phyloP scores from a whole-genome alignment of 2,797 vertebrate species.

The Monodelphis domestica region DNA sequence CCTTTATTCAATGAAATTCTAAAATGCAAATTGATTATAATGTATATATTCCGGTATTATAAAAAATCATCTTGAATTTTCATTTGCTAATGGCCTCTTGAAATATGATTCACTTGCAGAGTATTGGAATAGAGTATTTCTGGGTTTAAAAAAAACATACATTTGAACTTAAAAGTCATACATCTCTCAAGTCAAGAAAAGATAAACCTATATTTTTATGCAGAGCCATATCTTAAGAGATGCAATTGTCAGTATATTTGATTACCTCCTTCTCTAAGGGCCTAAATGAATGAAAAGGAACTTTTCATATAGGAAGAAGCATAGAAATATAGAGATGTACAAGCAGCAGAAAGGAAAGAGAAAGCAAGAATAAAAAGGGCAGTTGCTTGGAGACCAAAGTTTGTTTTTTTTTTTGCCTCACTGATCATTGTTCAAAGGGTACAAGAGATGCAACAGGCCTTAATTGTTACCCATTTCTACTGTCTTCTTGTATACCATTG shows the following conservation, averaged over 20 bases:
- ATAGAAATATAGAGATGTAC: neutral
- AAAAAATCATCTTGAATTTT: neutral
- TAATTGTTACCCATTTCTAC: neutral
- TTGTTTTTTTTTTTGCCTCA: neutral
- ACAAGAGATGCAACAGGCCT: neutral
- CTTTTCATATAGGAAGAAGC: neutral
- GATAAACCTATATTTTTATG: neutral
- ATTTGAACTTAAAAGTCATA: neutral
- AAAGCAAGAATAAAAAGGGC: neutral
- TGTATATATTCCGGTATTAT: neutral
- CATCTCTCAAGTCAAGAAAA: neutral
- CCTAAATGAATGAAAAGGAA: neutral
- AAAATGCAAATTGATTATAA: neutral
- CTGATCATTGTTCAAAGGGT: neutral
- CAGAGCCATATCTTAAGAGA: neutral
- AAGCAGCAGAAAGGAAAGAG: neutral
- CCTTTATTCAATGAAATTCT: neutral
- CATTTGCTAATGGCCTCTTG: neutral
- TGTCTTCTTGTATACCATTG: neutral
- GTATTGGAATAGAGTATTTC: neutral
- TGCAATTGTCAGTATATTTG: neutral
- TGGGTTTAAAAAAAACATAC: neutral
- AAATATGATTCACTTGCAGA: neutral
- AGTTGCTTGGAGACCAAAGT: neutral
- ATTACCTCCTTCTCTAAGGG: neutral